These are phyloP conservation scores for Lagenorhynchus albirostris DNA, from an alignment of 2,113 vertebrate genomes.

Conservation along the genomic window DNA sequence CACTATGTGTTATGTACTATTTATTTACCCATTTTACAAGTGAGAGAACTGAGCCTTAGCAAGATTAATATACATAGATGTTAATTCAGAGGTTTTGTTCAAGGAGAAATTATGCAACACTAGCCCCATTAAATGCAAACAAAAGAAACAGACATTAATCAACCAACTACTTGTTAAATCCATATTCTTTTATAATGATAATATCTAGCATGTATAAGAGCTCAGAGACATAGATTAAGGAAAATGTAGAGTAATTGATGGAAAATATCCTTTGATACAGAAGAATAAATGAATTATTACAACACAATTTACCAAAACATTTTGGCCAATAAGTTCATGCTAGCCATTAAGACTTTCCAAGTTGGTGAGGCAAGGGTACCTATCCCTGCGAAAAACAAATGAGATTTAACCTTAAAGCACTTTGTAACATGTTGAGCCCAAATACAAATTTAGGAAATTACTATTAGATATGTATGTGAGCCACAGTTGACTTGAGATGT, in stretches of 20 bases:
- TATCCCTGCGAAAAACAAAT: background rate
- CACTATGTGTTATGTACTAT: background rate
- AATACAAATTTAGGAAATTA: background rate
- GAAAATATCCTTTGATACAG: background rate
- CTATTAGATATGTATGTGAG: background rate
- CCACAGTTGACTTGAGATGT: background rate
- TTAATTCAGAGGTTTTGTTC: background rate
- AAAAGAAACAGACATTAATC: background rate
- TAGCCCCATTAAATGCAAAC: background rate
- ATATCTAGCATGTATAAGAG: background rate
- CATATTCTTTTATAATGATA: background rate
- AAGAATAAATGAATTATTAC: background rate
- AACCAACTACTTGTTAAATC: background rate
- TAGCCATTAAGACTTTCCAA: background rate
- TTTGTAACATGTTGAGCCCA: background rate
- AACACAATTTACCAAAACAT: background rate
- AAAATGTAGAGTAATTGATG: background rate
- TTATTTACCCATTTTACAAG: background rate
- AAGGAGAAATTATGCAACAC: background rate
- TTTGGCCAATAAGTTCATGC: background rate
- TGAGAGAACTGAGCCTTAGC: background rate
- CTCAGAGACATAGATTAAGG: background rate
- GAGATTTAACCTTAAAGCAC: background rate
- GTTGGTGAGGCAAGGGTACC: background rate
- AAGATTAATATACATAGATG: background rate